Evolutionary conservation across 2,797 vertebrate genomes (phyloP), one percentile per base, ranked within the genome.

Genomic region (Mormyrus proboscirostris): DNA sequence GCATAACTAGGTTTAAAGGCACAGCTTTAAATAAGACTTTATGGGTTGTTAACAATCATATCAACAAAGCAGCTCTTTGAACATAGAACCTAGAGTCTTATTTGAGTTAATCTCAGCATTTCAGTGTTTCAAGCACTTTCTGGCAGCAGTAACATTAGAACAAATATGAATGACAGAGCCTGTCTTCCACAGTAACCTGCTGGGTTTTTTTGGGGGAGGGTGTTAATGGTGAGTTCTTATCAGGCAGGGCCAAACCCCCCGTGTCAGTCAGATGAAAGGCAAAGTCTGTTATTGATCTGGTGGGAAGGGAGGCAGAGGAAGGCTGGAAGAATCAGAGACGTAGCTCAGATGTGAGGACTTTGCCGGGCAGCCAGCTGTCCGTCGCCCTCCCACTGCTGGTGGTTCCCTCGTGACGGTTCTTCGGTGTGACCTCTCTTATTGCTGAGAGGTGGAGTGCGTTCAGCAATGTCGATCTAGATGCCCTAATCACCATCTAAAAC

Each of bases 191-290:
- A 92, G 90, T 92, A 92, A 93, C 90, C 93, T 91, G 92, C 90
- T 91, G 29, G 29, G 92, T 88, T 38, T 59, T 55, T 47, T 53
- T 16, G 38, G 3, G 93, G 93, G 93, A 91, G 89, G 93, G 92
- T 91, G 79, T 7, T 47, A 93, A 92, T 95, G 25, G 29, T 38
- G 65, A 73, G 94, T 95, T 96, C 95, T 96, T 94, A 95, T 94
- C 94, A 95, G 96, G 95, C 95, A 95, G 95, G 94, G 93, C 90
- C 92, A 94, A 94, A 95, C 93, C 94, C 94, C 94, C 93, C 93
- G 94, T 94, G 93, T 93, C 94, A 95, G 96, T 96, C 95, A 95
- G 95, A 96, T 96, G 94, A 96, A 96, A 96, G 96, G 94, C 94
- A 91, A 95, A 95, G 95, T 95, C 95, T 92, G 88, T 88, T 94